These are phyloP conservation scores for Notolabrus celidotus DNA, from an alignment of 2,797 vertebrate genomes.

Conservation along the genomic window DNA sequence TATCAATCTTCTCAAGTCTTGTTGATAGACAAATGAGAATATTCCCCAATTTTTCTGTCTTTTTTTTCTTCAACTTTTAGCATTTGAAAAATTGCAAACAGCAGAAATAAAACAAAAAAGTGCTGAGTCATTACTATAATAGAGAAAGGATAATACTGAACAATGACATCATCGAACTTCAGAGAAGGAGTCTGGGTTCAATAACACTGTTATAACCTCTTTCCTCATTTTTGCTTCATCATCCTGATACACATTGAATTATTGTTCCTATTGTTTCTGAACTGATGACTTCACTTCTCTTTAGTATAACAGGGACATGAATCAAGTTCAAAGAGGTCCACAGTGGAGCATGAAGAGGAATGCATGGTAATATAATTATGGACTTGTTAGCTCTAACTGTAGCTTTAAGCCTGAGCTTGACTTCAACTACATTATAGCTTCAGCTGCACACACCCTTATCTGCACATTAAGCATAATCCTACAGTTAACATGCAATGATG, in stretches of 20 bases:
- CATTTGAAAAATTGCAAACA: constrained; percentile 15
- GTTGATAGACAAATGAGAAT: neutral
- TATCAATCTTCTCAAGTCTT: neutral
- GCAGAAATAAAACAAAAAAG: constrained; percentile 45
- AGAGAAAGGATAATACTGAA: constrained; percentile 48
- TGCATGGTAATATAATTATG: too few species aligned
- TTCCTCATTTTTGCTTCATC: too few species aligned
- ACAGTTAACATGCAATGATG: too few species aligned
- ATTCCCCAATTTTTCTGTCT: neutral
- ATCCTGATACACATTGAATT: neutral
- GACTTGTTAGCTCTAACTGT: too few species aligned
- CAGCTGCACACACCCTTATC: too few species aligned
- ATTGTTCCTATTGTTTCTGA: too few species aligned
- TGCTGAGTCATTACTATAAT: constrained; percentile 16
- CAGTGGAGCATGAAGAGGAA: too few species aligned
- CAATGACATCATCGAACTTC: constrained; percentile 10
- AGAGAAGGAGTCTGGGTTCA: constrained; percentile 14
- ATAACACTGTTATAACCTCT: neutral
- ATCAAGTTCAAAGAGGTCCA: neutral
- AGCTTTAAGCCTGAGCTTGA: too few species aligned
- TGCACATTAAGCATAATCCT: too few species aligned
- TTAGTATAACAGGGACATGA: neutral
- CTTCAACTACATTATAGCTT: too few species aligned
- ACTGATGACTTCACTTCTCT: neutral
- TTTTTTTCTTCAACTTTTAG: constrained; percentile 3